phyloP scores from a whole-genome alignment of 2,113 vertebrate genomes.

The Ploceus nigricollis region DNA sequence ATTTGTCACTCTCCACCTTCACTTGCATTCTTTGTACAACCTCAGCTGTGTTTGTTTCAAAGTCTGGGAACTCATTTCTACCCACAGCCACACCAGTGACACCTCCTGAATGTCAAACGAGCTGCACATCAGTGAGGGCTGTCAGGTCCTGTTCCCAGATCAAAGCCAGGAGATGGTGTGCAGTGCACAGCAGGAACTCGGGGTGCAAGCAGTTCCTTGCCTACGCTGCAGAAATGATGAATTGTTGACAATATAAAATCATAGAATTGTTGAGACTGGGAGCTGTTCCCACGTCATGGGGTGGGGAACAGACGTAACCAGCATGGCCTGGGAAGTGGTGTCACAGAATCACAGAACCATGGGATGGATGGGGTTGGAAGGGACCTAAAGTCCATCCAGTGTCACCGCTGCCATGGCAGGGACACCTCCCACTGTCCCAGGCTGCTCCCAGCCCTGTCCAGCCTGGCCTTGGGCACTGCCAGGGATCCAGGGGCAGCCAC shows the following conservation, averaged over 20 bases:
- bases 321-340: not conserved
- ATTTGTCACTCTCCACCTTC: not conserved
- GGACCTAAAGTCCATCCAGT: rapidly evolving
- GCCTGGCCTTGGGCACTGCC: not conserved
- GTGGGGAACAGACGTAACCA: not conserved
- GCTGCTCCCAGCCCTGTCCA: rapidly evolving
- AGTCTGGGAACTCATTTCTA: not conserved
- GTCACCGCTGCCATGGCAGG: not conserved
- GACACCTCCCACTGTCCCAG: not conserved
- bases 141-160: not conserved
- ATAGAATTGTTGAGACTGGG: not conserved
- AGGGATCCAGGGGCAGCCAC: not conserved
- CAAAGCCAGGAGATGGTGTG: not conserved
- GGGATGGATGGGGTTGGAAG: not conserved
- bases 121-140: not conserved
- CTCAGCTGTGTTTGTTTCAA: not conserved
- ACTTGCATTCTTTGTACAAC: not conserved
- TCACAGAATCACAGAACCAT: not conserved
- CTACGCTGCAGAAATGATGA: not conserved
- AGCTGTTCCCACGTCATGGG: not conserved
- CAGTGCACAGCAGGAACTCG: not conserved
- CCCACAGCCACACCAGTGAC: not conserved
- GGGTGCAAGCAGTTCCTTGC: not conserved
- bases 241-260: not conserved
- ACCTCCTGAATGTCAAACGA: not conserved